Percentiles rank a stretch among this genome's conserved stretches.
Conservation (phyloP, 2,797 vertebrate species). For the Crotalus adamanteus region DNA sequence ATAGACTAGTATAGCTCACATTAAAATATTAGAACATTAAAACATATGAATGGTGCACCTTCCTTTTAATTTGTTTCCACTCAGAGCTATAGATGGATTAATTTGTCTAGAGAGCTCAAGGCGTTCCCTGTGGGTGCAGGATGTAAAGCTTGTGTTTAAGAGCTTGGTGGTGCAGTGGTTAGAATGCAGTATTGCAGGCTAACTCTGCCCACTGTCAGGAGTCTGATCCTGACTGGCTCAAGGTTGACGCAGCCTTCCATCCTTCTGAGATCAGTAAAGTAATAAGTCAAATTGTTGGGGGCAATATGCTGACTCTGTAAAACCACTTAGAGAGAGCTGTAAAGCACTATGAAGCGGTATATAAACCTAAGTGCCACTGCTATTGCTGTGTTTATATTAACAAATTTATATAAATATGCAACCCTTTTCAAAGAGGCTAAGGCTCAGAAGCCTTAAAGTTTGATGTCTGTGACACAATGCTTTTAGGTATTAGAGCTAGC, state of each 20-base stretch:
- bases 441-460: not conserved
- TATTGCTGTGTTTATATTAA: not conserved
- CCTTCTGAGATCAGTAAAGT: too few species aligned
- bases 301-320: too few species aligned
- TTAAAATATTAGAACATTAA: not conserved
- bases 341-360: too few species aligned
- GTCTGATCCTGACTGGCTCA: too few species aligned
- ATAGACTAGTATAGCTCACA: not conserved
- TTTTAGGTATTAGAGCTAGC: not conserved
- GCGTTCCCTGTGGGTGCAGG: not conserved
- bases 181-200: too few species aligned
- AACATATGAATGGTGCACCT: not conserved
- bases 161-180: too few species aligned
- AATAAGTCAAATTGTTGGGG: too few species aligned
- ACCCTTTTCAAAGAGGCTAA: not conserved
- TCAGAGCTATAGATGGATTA: not conserved
- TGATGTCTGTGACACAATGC: not conserved
- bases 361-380: too few species aligned
- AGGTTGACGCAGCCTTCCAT: too few species aligned
- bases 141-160: not conserved
- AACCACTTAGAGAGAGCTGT: too few species aligned
- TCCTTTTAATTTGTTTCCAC: not conserved
- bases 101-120: not conserved
- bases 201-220: too few species aligned
- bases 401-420: not conserved